Conservation (phyloP, 2,888 invertebrate genomes). For the Seira musarum region DNA sequence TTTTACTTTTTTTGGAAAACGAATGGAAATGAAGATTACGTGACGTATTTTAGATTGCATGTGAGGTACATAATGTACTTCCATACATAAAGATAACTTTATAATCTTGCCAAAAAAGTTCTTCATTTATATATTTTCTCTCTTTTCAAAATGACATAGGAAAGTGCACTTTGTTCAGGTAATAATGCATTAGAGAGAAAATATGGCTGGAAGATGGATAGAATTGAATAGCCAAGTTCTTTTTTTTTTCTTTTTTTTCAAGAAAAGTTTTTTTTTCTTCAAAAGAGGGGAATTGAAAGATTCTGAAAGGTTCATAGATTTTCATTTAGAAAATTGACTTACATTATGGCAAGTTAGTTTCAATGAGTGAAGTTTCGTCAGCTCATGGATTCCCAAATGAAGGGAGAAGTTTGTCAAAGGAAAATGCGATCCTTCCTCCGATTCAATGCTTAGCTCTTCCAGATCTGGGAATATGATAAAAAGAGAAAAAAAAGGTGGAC, state of each 20-base stretch:
- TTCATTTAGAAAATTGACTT: conserved; percentile 31
- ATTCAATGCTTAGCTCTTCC: conserved; percentile 56
- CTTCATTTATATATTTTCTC: conserved; percentile 15
- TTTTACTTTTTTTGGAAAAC: no score
- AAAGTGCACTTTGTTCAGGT: no score
- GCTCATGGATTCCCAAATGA: conserved; percentile 57
- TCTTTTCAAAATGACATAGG: no score
- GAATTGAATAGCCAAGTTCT: no score
- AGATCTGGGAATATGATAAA: conserved; percentile 53
- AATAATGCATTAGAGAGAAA: no score
- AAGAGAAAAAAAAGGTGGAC: conserved; percentile 5
- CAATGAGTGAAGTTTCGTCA: conserved; percentile 41
- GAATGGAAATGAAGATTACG: no score
- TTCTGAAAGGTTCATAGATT: neutral
- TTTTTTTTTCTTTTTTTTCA: no score
- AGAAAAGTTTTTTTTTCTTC: no score
- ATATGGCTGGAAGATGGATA: no score
- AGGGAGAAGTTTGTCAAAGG: conserved; percentile 58
- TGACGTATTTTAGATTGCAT: no score
- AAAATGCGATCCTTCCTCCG: conserved; percentile 58
- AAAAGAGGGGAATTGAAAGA: no score
- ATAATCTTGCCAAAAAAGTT: conserved; percentile 34
- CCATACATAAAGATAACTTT: conserved; percentile 28
- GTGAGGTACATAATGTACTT: conserved; percentile 10
- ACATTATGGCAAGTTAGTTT: conserved; percentile 58